Percentiles rank a stretch among this genome's conserved stretches.
phyloP scores from a whole-genome alignment of 2,113 vertebrate genomes.

The Centropus unirufus region DNA sequence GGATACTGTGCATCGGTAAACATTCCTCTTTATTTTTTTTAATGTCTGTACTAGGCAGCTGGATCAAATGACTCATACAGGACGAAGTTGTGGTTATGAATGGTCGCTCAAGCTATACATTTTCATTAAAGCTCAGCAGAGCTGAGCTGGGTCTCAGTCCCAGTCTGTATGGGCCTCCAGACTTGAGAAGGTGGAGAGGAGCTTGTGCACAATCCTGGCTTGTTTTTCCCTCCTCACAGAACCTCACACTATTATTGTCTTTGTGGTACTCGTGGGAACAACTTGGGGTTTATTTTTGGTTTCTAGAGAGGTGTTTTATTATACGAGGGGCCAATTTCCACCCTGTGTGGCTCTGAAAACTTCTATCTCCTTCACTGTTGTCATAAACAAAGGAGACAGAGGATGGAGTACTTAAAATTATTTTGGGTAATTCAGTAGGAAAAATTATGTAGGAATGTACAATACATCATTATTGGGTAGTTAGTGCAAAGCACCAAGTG shows the following conservation, averaged over 20 bases:
- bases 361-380: rapidly evolving
- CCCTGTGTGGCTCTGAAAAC: not conserved
- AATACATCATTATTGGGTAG: rapidly evolving
- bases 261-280: rapidly evolving
- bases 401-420: rapidly evolving
- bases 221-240: rapidly evolving
- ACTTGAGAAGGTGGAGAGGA: not conserved
- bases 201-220: not conserved
- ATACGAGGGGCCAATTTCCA: rapidly evolving
- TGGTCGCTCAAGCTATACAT: rapidly evolving
- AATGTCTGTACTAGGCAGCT: not conserved
- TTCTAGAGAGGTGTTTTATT: not conserved
- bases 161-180: rapidly evolving
- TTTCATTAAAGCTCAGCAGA: not conserved
- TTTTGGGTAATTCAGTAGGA: not conserved
- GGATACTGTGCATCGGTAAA: not conserved
- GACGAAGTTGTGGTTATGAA: not conserved
- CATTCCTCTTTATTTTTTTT: not conserved
- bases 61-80: not conserved
- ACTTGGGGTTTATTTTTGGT: not conserved
- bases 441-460: not conserved
- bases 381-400: rapidly evolving
- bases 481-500: not conserved
- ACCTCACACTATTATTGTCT: rapidly evolving
- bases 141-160: not conserved